Evolutionary conservation across 2,888 invertebrate genomes (phyloP).

Genomic region (Psococerastis gibbosa): DNA sequence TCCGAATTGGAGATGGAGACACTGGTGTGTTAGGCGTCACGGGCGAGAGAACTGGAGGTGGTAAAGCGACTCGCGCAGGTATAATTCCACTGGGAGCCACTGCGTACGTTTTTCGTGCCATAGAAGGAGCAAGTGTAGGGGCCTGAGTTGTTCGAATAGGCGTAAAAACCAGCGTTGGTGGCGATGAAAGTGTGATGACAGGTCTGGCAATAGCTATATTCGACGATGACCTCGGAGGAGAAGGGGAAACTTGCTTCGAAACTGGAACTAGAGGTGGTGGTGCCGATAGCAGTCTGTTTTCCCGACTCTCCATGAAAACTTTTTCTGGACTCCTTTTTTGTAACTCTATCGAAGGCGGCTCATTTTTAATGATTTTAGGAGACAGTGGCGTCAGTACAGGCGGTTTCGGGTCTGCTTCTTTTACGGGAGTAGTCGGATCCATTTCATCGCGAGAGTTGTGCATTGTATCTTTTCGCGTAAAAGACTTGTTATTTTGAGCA

Average conservation of each 20-base stretch:
- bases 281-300: background rate
- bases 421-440: background rate
- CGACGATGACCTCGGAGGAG: background rate
- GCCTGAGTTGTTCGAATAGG: background rate
- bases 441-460: conserved; percentile 6
- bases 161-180: conserved; percentile 6
- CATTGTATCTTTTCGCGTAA: conserved; percentile 3
- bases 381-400: conserved; percentile 4
- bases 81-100: background rate
- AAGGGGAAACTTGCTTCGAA: conserved; percentile 4
- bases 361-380: background rate
- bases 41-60: background rate
- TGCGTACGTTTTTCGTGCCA: conserved; percentile 1
- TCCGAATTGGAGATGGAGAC: too few relatives aligned
- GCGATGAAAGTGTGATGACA: conserved; percentile 1
- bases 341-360: background rate
- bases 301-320: background rate
- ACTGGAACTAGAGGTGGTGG: conserved; percentile 5
- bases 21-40: background rate
- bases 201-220: conserved; percentile 1
- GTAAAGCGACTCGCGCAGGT: background rate
- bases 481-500: background rate
- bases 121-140: background rate
- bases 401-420: background rate
- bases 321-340: background rate